Conservation (phyloP, 2,888 invertebrate species). For the Ceratothoa steindachneri region DNA sequence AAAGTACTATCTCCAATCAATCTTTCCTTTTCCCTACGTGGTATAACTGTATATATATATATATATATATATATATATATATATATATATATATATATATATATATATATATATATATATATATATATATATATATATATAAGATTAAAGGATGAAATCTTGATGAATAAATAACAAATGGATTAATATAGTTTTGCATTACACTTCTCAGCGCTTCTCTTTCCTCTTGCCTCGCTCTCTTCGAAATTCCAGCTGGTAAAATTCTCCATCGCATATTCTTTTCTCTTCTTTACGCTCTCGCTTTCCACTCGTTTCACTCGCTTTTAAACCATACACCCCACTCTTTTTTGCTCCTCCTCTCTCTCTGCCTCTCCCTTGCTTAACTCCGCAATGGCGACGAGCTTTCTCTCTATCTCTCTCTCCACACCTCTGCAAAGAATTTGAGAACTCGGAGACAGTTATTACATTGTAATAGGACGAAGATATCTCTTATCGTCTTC, state of each 20-base stretch:
- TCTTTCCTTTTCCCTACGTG: no score
- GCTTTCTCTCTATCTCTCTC: no score
- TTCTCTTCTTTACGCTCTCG: background rate
- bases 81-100: background rate
- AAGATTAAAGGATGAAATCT: background rate
- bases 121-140: background rate
- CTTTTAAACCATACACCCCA: background rate
- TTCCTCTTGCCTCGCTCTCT: no score
- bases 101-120: background rate
- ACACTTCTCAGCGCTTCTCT: no score
- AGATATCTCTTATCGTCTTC: background rate
- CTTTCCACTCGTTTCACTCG: background rate
- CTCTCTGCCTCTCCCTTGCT: background rate
- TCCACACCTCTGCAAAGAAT: background rate
- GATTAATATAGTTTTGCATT: no score
- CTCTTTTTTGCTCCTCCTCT: background rate
- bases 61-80: background rate
- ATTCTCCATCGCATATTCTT: no score
- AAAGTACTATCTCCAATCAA: no score
- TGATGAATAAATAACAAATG: background rate
- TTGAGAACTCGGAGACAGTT: background rate
- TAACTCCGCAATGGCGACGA: background rate
- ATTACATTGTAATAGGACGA: background rate
- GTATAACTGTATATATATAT: no score
- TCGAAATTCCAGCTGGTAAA: no score